Conservation (phyloP, 2,797 vertebrate genomes). For the Malacoraja senta region DNA sequence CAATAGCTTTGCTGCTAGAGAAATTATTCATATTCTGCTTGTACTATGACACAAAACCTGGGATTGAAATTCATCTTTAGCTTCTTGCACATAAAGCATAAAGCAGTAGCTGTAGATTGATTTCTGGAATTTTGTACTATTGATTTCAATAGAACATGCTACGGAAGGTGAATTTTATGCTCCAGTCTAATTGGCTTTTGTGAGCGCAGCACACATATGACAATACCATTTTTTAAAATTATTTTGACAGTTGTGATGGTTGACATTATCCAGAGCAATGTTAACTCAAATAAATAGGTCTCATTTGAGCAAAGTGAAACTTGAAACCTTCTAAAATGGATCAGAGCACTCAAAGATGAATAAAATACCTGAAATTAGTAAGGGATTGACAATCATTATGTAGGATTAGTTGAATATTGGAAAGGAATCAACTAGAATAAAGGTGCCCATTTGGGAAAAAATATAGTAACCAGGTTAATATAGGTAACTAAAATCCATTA, state of each 20-base stretch:
- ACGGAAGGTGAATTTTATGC: not conserved
- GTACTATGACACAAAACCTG: too few relatives aligned
- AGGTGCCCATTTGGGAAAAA: not conserved
- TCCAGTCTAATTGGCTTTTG: not conserved
- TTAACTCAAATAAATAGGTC: not conserved
- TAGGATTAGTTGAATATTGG: not conserved
- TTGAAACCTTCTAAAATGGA: not conserved
- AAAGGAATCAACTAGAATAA: not conserved
- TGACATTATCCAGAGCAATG: not conserved
- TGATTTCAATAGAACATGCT: too few relatives aligned
- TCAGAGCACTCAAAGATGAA: not conserved
- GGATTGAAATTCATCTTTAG: too few relatives aligned
- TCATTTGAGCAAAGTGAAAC: not conserved
- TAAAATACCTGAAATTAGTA: not conserved
- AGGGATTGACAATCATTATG: slow-evolving; percentile 1
- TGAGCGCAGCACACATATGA: not conserved
- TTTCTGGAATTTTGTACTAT: too few relatives aligned
- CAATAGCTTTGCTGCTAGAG: too few relatives aligned
- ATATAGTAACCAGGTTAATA: not conserved
- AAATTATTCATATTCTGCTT: too few relatives aligned
- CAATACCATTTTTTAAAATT: not conserved
- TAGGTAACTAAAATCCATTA: not conserved
- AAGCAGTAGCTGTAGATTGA: too few relatives aligned
- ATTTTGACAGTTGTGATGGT: not conserved
- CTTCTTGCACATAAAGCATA: too few relatives aligned